Evolutionary conservation across 2,113 vertebrate species (phyloP).

Genomic region (Eolophus roseicapilla): DNA sequence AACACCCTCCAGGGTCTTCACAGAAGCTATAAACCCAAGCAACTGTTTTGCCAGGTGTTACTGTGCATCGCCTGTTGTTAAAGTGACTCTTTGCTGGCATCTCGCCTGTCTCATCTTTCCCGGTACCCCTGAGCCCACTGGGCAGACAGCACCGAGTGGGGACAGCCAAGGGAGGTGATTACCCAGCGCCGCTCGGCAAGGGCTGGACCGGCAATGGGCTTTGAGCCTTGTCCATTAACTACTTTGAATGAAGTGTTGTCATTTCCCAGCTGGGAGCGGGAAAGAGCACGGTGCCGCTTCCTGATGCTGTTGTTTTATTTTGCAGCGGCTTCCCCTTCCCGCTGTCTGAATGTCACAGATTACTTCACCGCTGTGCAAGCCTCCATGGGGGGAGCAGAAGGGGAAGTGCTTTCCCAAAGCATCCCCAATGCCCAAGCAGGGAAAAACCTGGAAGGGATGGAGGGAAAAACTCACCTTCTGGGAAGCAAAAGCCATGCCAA

Average conservation of each 20-base stretch:
- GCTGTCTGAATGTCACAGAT: conserved; percentile 63
- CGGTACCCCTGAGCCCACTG: neutral
- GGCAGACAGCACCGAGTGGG: neutral
- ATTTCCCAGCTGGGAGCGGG: conserved; percentile 56
- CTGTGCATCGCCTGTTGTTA: neutral
- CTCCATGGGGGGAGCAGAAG: neutral
- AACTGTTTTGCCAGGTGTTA: conserved; percentile 51
- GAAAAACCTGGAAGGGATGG: neutral
- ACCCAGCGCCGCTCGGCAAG: neutral
- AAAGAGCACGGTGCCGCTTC: conserved; percentile 23
- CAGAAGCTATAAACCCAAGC: neutral
- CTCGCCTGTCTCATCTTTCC: neutral
- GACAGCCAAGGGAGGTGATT: neutral
- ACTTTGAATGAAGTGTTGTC: conserved; percentile 44
- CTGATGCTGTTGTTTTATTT: conserved; percentile 64
- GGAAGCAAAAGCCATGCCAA: neutral
- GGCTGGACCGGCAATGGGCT: neutral
- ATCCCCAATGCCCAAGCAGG: neutral
- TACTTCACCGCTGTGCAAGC: conserved; percentile 18
- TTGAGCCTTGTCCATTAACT: neutral
- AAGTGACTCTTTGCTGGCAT: neutral
- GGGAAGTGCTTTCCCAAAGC: neutral
- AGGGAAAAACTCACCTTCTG: neutral
- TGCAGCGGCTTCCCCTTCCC: conserved; percentile 61
- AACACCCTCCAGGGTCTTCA: conserved; percentile 18